Base-by-base conservation (phyloP, 2,888 invertebrate species). In the Tenthredo amoena region DNA sequence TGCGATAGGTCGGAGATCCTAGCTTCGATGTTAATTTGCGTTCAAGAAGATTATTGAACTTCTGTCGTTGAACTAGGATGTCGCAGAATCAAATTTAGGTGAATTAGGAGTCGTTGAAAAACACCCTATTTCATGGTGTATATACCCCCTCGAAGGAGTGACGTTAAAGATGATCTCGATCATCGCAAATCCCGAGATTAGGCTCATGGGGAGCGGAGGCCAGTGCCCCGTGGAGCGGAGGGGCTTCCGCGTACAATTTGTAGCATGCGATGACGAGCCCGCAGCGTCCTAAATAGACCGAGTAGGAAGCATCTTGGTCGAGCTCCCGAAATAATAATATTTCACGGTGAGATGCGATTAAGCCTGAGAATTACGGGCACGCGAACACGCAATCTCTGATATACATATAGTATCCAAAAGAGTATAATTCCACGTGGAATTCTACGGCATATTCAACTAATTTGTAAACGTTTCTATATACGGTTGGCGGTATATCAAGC, bases 301-400 rank as follows among this genome's bases (percentile, higher is more conserved):
- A 81, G 81, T 81, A 81, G 83, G 83, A 83, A 83, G 83, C 71
- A 83, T 65, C 83, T 71, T 68, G 40, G 81, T 68, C 40, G 62
- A 50, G 83, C 83, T 83, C 83, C 83, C 83, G 65, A 83, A 83
- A 83, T 83, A 83, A 83, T 71, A 83, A 83, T 83, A 83, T 83
- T 83, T 83, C 83, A 83, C 83, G 83, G 83, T 47, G 50, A 83
- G 83, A 83, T 47, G 71, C 50, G 83, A 68, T 71, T 83, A 65
- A 71, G 83, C 71, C 47, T 47, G 31, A 83, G 81, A 83, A 85
- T 87, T 86, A 89, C 88, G 87, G 88, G 87, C 90, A 90, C 90
- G 91, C 90, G 88, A 91, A 86, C 91, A 90, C 90, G 91, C 91
- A 89, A 90, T 90, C 89, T 86, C 50, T 31, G 37, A 81, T 62